phyloP scores from a whole-genome alignment of 2,797 vertebrate genomes.

The Melanitta fusca region DNA sequence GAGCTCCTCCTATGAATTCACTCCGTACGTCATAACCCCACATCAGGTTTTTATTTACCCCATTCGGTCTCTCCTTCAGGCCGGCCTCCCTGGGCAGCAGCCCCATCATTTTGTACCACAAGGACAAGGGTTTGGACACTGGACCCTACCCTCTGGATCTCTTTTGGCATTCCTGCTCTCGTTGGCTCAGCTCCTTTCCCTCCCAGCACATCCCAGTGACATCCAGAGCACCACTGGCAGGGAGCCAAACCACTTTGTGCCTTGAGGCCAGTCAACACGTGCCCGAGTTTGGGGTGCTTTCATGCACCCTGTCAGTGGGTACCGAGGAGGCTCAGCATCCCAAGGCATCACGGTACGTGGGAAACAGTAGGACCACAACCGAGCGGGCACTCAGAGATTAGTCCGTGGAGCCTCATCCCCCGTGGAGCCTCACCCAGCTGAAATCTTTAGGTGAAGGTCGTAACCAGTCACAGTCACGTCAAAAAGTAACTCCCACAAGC shows the following conservation, averaged over 20 bases:
- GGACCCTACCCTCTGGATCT: neutral
- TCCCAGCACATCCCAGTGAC: neutral
- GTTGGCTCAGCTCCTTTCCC: neutral
- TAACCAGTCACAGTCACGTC: neutral
- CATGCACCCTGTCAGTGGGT: neutral
- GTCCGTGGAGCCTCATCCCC: neutral
- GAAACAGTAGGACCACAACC: neutral
- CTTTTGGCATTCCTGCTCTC: neutral
- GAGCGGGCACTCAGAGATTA: neutral
- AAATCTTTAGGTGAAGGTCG: constrained; percentile 13
- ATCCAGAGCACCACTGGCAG: neutral
- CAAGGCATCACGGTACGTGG: neutral
- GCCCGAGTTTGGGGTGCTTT: neutral
- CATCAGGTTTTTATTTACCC: neutral
- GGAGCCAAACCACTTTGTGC: neutral
- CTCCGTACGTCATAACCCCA: neutral
- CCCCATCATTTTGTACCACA: neutral
- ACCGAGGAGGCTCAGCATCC: neutral
- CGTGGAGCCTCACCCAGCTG: neutral
- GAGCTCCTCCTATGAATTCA: constrained; percentile 12
- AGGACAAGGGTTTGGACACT: constrained; percentile 8
- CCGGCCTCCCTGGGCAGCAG: neutral
- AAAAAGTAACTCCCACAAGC: constrained; percentile 23
- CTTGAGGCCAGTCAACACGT: neutral
- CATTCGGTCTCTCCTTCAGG: neutral